A percentile compares a stretch with the other conserved stretches of the same genome.
These are phyloP conservation scores for Diogma glabrata DNA, from an alignment of 2,888 invertebrate species.

Conservation along the genomic window DNA sequence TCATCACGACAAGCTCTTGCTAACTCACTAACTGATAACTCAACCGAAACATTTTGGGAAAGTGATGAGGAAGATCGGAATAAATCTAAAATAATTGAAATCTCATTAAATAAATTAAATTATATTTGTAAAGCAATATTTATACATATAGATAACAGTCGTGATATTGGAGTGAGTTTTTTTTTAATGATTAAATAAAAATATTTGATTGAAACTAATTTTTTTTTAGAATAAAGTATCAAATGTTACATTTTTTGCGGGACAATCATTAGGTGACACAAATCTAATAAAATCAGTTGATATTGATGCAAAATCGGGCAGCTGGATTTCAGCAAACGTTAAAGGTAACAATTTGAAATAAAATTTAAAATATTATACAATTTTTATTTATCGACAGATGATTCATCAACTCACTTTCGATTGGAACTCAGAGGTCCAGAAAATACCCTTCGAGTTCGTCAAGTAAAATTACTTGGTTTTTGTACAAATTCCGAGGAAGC, in stretches of 20 bases:
- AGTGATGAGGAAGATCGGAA: constrained; percentile 94
- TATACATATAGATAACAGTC: constrained; percentile 88
- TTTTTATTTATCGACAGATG: constrained; percentile 26
- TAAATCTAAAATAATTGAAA: constrained; percentile 75
- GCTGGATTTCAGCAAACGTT: constrained; percentile 84
- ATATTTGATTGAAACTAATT: constrained; percentile 8
- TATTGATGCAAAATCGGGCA: constrained; percentile 70
- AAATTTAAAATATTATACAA: constrained; percentile 1
- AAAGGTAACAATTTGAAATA: constrained; percentile 41
- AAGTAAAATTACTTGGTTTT: constrained; percentile 58
- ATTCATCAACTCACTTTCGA: constrained; percentile 51
- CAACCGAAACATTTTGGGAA: constrained; percentile 98
- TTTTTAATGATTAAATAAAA: not conserved
- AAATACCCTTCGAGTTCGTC: constrained; percentile 78
- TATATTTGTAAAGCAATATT: constrained; percentile 47
- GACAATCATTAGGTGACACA: constrained; percentile 70
- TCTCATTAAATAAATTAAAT: constrained; percentile 45
- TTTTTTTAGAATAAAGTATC: constrained; percentile 74
- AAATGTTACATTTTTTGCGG: constrained; percentile 72
- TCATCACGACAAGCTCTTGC: constrained; percentile 93
- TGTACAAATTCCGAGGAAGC: constrained; percentile 28
- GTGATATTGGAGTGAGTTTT: constrained; percentile 68
- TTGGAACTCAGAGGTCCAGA: constrained; percentile 87
- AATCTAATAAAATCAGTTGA: constrained; percentile 71
- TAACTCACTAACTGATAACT: constrained; percentile 81